A percentile compares a stretch with the other conserved stretches of the same genome.
phyloP scores from a whole-genome alignment of 2,113 vertebrate genomes.

The Anhinga anhinga region DNA sequence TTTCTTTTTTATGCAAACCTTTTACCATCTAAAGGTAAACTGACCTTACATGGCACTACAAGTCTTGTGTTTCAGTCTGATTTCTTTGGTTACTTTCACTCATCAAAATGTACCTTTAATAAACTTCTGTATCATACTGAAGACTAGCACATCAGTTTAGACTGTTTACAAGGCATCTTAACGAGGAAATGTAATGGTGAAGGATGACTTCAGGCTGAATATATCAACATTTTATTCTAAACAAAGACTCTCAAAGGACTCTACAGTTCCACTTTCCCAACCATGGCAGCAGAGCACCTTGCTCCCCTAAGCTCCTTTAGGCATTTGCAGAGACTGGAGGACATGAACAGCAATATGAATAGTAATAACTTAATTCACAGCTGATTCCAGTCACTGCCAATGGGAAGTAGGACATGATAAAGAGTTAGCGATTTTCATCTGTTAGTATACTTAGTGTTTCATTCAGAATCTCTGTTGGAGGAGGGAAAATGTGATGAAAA shows the following conservation, averaged over 20 bases:
- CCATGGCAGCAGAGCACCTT: neutral
- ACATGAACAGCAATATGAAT: neutral
- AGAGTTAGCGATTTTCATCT: neutral
- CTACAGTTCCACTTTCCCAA: neutral
- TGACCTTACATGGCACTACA: neutral
- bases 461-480: neutral
- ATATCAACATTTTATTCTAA: neutral
- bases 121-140: neutral
- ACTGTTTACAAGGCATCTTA: neutral
- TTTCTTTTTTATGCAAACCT: neutral
- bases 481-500: neutral
- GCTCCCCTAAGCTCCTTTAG: neutral
- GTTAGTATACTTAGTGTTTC: neutral
- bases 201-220: neutral
- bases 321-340: neutral
- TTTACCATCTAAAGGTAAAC: neutral
- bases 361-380: neutral
- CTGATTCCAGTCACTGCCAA: neutral
- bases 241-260: neutral
- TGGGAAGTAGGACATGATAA: neutral
- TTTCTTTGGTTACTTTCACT: neutral
- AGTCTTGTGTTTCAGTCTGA: neutral
- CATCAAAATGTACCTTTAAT: neutral
- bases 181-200: neutral
- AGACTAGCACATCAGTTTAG: neutral